Base-by-base conservation (phyloP, 2,888 invertebrate species). In the Carterocephalus palaemon region DNA sequence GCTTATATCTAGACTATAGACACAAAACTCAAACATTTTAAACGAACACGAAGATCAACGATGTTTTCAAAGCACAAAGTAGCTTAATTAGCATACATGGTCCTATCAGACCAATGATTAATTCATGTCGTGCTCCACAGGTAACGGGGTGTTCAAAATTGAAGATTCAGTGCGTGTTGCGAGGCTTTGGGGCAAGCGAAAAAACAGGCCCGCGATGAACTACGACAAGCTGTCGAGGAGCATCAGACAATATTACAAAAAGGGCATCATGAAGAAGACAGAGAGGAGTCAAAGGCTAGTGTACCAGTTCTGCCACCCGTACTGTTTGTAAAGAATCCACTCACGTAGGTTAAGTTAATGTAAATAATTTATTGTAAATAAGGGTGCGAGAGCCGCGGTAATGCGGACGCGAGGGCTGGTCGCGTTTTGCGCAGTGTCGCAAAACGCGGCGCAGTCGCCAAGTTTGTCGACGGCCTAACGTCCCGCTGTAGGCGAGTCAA, bases 221-320 rank as follows among this genome's bases (percentile, higher is more conserved):
- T 99, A 99, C 87, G 99, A 99, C 88, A 99, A 99, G 78, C 88
- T 99, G 34, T 98, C 97, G 54, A 91, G 99, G 45, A 98, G 98
- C 59, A 97, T 99, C 70, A 89, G 99, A 38, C 99, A 99, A 78
- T 98, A 98, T 88, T 99, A 99, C 90, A 98, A 99, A 85, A 99
- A 99, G 83, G 98, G 98, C 45, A 98, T 99, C 77, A 97, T 98
- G 96, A 98, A 98, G 90, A 99, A 99, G 82, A 99, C 99, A 1
- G 98, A 98, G 75, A 90, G 98, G 54, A 97, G 98, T 59, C 99
- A 99, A 85, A 91, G 99, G 73, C 91, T 99, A 63, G 99, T 99
- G 52, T 99, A 99, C 86, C 99, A 99, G 86, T 99, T 99, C 87
- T 98, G 98, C 77, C 95, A 95, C 76, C 96, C 97, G 9, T 98